phyloP scores from a whole-genome alignment of 2,113 vertebrate genomes.

The Mixornis gularis region DNA sequence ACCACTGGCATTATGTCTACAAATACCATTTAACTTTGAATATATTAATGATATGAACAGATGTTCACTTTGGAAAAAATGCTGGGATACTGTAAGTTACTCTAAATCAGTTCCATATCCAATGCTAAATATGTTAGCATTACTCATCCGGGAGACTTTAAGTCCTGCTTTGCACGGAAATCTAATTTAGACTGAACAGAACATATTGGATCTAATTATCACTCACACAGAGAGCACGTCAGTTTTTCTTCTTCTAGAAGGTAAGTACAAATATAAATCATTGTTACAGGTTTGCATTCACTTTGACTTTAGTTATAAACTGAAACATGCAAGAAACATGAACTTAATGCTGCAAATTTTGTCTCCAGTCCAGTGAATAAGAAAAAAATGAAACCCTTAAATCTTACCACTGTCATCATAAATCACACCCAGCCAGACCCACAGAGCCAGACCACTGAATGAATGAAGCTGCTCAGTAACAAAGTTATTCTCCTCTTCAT shows the following conservation, averaged over 20 bases:
- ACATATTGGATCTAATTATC: not conserved
- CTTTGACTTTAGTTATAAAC: not conserved
- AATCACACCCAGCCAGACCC: constrained; percentile 84
- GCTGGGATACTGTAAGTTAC: not conserved
- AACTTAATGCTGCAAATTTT: not conserved
- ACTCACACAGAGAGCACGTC: not conserved
- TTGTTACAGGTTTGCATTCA: not conserved
- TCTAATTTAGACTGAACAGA: constrained; percentile 1
- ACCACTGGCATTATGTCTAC: not conserved
- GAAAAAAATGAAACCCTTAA: not conserved
- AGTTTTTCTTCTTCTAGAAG: not conserved
- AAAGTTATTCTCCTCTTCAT: constrained; percentile 86
- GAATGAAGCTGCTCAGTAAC: constrained; percentile 78
- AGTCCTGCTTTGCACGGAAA: not conserved
- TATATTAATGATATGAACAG: not conserved
- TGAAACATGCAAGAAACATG: not conserved
- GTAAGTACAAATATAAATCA: not conserved
- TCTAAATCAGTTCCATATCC: not conserved
- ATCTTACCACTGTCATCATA: constrained; percentile 77
- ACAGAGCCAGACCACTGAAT: constrained; percentile 78
- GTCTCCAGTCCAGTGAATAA: not conserved
- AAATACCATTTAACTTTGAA: not conserved
- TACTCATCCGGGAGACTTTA: not conserved
- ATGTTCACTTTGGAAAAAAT: not conserved
- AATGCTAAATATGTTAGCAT: not conserved